Evolutionary conservation across 2,797 vertebrate species (phyloP).

Genomic region (Myotis myotis): DNA sequence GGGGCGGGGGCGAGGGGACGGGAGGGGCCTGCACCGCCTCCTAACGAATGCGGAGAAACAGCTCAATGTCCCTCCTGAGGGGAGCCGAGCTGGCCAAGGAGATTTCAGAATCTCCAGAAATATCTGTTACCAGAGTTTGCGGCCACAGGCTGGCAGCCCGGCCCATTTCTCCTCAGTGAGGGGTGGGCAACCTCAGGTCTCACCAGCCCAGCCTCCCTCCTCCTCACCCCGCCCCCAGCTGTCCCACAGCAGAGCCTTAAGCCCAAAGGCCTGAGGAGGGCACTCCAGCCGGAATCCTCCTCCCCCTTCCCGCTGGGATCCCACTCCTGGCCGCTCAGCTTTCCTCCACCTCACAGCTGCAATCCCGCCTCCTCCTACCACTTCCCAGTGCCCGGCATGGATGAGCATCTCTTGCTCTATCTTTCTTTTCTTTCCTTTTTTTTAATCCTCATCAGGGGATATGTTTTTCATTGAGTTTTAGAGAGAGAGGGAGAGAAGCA

Average conservation of each 20-base stretch:
- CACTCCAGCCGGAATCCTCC: not conserved
- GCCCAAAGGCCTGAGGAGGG: no score
- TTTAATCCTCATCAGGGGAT: not conserved
- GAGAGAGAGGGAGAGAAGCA: no score
- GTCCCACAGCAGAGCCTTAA: not conserved
- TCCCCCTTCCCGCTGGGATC: not conserved
- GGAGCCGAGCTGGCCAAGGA: not conserved
- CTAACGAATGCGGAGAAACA: not conserved
- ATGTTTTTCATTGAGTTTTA: no score
- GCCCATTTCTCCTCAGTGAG: not conserved
- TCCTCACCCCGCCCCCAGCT: not conserved
- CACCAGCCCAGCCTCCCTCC: not conserved
- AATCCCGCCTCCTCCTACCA: not conserved
- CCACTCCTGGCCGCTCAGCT: not conserved
- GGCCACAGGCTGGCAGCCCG: not conserved
- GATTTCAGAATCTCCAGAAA: not conserved
- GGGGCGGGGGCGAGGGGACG: rapidly evolving
- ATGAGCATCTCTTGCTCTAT: not conserved
- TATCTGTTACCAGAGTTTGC: not conserved
- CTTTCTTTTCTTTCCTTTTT: not conserved
- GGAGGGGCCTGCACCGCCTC: no score
- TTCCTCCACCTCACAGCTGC: not conserved
- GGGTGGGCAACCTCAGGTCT: not conserved
- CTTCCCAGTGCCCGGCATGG: not conserved
- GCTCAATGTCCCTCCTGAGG: not conserved